phyloP scores from a whole-genome alignment of 1,140 invertebrate genomes.

The Drosophila persimilis region DNA sequence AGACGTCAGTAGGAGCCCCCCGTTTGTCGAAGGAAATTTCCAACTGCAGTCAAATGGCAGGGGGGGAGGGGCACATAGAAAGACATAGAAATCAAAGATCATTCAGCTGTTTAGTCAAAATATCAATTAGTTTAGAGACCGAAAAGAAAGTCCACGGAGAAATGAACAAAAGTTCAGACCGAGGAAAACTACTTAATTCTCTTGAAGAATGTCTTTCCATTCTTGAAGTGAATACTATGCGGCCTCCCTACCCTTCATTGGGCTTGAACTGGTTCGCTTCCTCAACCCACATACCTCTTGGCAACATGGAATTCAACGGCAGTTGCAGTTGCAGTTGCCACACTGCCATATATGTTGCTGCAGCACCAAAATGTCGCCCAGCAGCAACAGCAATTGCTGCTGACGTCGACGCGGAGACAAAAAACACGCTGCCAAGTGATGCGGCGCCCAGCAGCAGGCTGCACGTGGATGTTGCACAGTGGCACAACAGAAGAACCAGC shows the following conservation, averaged over 20 bases:
- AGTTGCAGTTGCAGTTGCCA: constrained; percentile 6
- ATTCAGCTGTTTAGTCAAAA: constrained; percentile 25
- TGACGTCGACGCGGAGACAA: constrained; percentile 76
- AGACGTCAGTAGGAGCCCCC: constrained; percentile 42
- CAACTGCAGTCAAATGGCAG: constrained; percentile 22
- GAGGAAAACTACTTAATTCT: not conserved
- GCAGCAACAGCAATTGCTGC: constrained; percentile 56
- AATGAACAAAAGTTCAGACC: not conserved
- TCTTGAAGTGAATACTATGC: not conserved
- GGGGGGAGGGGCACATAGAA: constrained; percentile 8
- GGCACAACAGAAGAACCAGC: not conserved
- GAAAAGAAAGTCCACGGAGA: not conserved
- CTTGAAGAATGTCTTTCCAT: not conserved
- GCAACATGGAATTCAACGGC: constrained; percentile 35
- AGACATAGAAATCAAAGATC: constrained; percentile 14
- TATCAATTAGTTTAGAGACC: constrained; percentile 5
- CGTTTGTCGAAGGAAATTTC: constrained; percentile 44
- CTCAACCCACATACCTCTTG: constrained; percentile 16
- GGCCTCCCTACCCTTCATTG: too few relatives aligned
- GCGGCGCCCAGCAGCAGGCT: constrained; percentile 66
- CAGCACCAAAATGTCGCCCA: constrained; percentile 44
- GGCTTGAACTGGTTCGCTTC: constrained; percentile 16
- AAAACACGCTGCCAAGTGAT: constrained; percentile 78
- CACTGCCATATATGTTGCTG: constrained; percentile 56
- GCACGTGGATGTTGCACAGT: constrained; percentile 40